A percentile compares a stretch with the other conserved stretches of the same genome.
Conservation (phyloP, 2,888 invertebrate species). For the Peribatodes rhomboidaria region DNA sequence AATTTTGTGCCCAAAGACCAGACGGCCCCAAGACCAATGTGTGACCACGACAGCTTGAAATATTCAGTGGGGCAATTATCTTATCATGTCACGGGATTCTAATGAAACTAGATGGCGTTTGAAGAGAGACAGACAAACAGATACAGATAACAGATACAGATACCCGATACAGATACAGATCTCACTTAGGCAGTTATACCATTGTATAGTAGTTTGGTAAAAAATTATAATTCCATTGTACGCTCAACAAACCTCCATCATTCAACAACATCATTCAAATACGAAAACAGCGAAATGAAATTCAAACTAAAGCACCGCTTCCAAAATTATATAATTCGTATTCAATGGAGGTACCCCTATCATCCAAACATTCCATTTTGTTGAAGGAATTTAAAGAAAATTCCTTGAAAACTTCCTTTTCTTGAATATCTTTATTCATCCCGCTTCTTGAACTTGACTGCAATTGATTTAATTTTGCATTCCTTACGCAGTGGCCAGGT, state of each 20-base stretch:
- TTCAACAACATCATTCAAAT: constrained; percentile 1
- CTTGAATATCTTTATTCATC: constrained; percentile 52
- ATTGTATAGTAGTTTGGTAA: not conserved
- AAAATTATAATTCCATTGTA: constrained; percentile 1
- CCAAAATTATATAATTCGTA: constrained; percentile 24
- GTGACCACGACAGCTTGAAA: no score
- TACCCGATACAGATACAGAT: no score
- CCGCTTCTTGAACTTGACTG: constrained; percentile 55
- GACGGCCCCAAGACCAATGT: no score
- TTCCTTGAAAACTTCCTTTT: constrained; percentile 27
- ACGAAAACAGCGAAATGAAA: constrained; percentile 11
- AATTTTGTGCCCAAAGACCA: no score
- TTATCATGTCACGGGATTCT: no score
- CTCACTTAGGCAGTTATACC: no score
- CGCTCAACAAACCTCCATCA: not conserved
- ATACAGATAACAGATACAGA: no score
- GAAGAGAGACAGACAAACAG: no score
- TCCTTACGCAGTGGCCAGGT: constrained; percentile 59
- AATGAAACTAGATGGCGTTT: no score
- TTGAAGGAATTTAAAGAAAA: constrained; percentile 24
- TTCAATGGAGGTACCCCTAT: constrained; percentile 25
- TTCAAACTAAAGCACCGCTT: constrained; percentile 19
- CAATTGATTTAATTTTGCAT: constrained; percentile 73
- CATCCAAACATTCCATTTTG: constrained; percentile 25
- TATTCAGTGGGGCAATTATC: no score